Base-by-base conservation (phyloP, 1,140 invertebrate genomes). In the Ceratosolen fusciceps region DNA sequence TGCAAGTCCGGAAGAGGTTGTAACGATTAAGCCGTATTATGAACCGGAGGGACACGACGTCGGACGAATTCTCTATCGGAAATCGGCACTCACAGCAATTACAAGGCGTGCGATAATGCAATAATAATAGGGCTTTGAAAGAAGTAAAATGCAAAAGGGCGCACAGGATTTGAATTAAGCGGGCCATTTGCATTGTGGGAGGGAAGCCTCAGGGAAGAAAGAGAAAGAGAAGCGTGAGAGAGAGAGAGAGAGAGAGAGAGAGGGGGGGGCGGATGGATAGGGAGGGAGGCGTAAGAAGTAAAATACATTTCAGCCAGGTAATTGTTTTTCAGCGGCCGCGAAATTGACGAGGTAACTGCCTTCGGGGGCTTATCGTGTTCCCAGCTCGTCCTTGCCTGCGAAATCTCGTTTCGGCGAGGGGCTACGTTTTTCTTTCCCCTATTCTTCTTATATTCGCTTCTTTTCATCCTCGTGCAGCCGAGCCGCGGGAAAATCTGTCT, bases 361-460 rank as follows among this genome's bases (percentile, higher is more conserved):
- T 34, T 56, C 21, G 9, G 47, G 62, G 47, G n/a, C 75, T 77
- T 77, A 77, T 77, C 76, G 56, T 39, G 62, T 62, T 78, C 72
- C 37, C 76, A 72, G 76, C 54, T 71, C 67, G 76, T 62, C 43
- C 67, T 58, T 49, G 34, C 26, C 31, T 24, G 62, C n/a, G 31
- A 29, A 31, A 72, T 43, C 54, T 31, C 75, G 52, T 24, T 56
- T 47, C 26, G 52, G 49, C n/a, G 24, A 60, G 54, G 52, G 29
- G 19, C 39, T n/a, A n/a, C n/a, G n/a, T n/a, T n/a, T n/a, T n/a
- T n/a, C n/a, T n/a, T n/a, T n/a, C n/a, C n/a, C n/a, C n/a, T n/a
- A n/a, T n/a, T n/a, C n/a, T 49, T 72, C 8, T 54, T 65, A 7
- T 65, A 31, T 14, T n/a, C n/a, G n/a, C n/a, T n/a, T n/a, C n/a